phyloP scores from a whole-genome alignment of 1,140 invertebrate species.

The Brachionus angularis region DNA sequence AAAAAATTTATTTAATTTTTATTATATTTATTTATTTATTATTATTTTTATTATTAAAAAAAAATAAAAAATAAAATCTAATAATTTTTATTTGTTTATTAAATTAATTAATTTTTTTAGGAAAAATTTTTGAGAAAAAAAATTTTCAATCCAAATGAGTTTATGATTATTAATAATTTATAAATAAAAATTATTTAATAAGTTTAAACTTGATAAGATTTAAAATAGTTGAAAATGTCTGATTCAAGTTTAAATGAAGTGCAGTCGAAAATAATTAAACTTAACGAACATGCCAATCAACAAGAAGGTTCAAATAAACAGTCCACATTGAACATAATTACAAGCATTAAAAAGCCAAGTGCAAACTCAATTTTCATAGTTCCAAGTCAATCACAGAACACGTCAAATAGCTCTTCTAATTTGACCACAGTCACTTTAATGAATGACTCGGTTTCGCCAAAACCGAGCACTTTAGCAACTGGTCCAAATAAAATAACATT shows the following conservation, averaged over 20 bases:
- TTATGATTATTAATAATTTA: no score
- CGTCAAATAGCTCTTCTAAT: background rate
- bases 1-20: background rate
- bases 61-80: background rate
- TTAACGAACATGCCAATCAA: background rate
- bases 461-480: background rate
- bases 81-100: background rate
- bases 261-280: conserved; percentile 2
- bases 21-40: background rate
- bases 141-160: no score
- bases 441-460: background rate
- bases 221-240: background rate
- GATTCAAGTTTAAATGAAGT: conserved; percentile 27
- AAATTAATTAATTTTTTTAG: no score
- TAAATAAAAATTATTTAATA: background rate
- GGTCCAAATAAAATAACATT: conserved; percentile 1
- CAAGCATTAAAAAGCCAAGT: background rate
- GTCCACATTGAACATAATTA: no score
- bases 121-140: no score
- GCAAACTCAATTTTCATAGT: conserved; percentile 15
- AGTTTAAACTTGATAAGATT: background rate
- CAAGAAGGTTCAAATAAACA: background rate
- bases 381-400: background rate
- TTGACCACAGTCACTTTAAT: conserved; percentile 3
- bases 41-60: no score